Percentiles rank a stretch among this genome's conserved stretches.
Conservation (phyloP, 2,113 vertebrate genomes). For the Ageneiosus marmoratus region DNA sequence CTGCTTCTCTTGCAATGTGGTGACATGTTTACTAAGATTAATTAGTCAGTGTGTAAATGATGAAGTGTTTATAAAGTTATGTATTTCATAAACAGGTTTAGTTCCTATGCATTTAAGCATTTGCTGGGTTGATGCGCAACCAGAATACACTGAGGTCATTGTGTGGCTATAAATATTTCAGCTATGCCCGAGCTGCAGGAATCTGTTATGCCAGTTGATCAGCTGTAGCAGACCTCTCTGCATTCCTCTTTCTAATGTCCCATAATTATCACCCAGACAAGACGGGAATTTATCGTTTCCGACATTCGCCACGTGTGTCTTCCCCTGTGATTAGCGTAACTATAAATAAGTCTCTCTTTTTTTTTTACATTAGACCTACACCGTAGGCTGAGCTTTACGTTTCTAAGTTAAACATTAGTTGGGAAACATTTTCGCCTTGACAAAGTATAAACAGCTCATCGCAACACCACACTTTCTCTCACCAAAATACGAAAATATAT, state of each 20-base stretch:
- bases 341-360: slow-evolving; percentile 49
- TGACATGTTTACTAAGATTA: slow-evolving; percentile 22
- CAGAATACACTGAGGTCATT: slow-evolving; percentile 47
- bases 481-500: not conserved
- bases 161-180: slow-evolving; percentile 57
- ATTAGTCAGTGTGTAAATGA: slow-evolving; percentile 22
- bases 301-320: slow-evolving; percentile 55
- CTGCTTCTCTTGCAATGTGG: not conserved
- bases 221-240: slow-evolving; percentile 32
- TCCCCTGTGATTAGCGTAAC: slow-evolving; percentile 42
- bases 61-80: not conserved
- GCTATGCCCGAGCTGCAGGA: slow-evolving; percentile 34
- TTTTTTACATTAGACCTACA: slow-evolving; percentile 32
- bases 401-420: not conserved
- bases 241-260: slow-evolving; percentile 52
- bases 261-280: slow-evolving; percentile 54
- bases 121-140: slow-evolving; percentile 27
- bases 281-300: slow-evolving; percentile 56
- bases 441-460: not conserved
- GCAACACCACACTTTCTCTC: not conserved
- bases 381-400: slow-evolving; percentile 1
- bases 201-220: slow-evolving; percentile 51
- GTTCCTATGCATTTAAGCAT: slow-evolving; percentile 13
- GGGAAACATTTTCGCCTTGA: not conserved
- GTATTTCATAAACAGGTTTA: slow-evolving; percentile 32